phyloP scores from a whole-genome alignment of 2,888 invertebrate species.

The Eurytoma adleriae region DNA sequence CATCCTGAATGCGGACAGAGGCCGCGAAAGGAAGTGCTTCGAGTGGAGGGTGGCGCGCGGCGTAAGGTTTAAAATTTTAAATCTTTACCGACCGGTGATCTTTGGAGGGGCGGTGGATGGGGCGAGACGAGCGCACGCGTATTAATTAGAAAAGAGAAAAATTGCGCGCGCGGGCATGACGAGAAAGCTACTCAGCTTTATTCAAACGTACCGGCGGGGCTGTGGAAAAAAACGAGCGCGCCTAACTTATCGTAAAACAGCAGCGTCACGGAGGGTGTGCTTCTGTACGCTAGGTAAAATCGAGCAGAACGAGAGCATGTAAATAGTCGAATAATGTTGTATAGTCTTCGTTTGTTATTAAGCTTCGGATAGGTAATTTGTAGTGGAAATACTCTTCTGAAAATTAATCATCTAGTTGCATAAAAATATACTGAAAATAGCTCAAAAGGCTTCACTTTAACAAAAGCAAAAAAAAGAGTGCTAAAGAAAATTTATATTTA shows the following conservation, averaged over 20 bases:
- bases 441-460: too few relatives aligned
- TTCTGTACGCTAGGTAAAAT: too few relatives aligned
- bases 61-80: constrained; percentile 68
- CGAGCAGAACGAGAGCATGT: too few relatives aligned
- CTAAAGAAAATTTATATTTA: too few relatives aligned
- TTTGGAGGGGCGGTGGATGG: constrained; percentile 56
- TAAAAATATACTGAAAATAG: too few relatives aligned
- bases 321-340: background rate
- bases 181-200: background rate
- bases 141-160: constrained; percentile 32
- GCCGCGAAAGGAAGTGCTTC: constrained; percentile 29
- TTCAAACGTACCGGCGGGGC: background rate
- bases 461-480: too few relatives aligned
- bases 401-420: too few relatives aligned
- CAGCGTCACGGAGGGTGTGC: constrained; percentile 12
- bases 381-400: too few relatives aligned
- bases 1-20: constrained; percentile 60
- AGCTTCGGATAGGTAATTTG: constrained; percentile 3
- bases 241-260: constrained; percentile 43
- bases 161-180: background rate
- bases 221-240: constrained; percentile 12
- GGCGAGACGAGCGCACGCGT: constrained; percentile 12
- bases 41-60: constrained; percentile 9
- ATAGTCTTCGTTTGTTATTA: constrained; percentile 24
- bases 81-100: constrained; percentile 65